Percentiles rank a stretch among this genome's conserved stretches.
These are phyloP conservation scores for Bombus difficillimus DNA, from an alignment of 1,140 invertebrate species.

Conservation along the genomic window DNA sequence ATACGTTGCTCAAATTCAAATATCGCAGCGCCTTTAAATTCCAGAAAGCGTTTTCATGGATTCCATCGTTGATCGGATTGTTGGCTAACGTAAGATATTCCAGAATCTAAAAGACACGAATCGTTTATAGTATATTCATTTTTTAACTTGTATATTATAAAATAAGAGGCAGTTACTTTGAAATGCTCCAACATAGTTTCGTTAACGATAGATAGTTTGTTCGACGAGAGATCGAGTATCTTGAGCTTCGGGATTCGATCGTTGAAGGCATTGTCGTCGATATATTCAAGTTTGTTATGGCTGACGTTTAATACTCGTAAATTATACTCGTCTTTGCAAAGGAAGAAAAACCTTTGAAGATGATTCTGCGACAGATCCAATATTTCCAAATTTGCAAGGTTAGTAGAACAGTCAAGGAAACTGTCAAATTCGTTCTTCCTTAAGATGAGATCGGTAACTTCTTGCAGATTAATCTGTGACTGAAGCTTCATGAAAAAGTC, in stretches of 20 bases:
- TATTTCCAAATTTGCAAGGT: slow-evolving; percentile 67
- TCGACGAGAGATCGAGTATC: slow-evolving; percentile 78
- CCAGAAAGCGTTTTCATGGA: slow-evolving; percentile 77
- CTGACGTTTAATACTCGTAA: slow-evolving; percentile 77
- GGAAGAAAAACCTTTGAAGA: slow-evolving; percentile 77
- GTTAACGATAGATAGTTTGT: slow-evolving; percentile 75
- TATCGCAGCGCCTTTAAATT: slow-evolving; percentile 68
- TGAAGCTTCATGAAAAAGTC: slow-evolving; percentile 78
- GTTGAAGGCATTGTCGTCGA: slow-evolving; percentile 78
- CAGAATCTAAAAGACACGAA: slow-evolving; percentile 69
- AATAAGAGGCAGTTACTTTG: slow-evolving; percentile 66
- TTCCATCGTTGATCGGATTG: slow-evolving; percentile 77
- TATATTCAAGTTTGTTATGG: slow-evolving; percentile 77
- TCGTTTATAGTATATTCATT: background rate
- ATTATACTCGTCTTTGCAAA: slow-evolving; percentile 77
- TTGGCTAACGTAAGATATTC: slow-evolving; percentile 76
- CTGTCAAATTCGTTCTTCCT: slow-evolving; percentile 78
- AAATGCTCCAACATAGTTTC: slow-evolving; percentile 80
- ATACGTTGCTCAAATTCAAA: slow-evolving; percentile 75
- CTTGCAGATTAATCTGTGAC: slow-evolving; percentile 62
- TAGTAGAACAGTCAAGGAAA: slow-evolving; percentile 80
- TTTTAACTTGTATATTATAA: background rate
- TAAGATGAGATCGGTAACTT: slow-evolving; percentile 76
- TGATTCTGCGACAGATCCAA: slow-evolving; percentile 79
- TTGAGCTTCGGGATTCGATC: slow-evolving; percentile 74